phyloP scores from a whole-genome alignment of 2,797 vertebrate species.

The Dallia pectoralis region DNA sequence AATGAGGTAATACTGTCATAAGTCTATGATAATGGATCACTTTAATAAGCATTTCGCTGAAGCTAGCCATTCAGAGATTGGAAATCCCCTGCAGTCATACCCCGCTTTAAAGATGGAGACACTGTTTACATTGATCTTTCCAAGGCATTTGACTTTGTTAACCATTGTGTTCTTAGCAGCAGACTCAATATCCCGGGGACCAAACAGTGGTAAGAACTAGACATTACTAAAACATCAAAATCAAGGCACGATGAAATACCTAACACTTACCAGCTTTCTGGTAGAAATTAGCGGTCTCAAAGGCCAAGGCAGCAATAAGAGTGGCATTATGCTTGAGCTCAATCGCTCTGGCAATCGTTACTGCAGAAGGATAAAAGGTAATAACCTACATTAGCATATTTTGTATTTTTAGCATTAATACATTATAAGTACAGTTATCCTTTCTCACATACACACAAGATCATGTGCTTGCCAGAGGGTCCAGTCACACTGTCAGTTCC shows the following conservation, averaged over 20 bases:
- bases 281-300: slow-evolving; percentile 96
- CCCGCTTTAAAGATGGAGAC: no score
- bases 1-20: no score
- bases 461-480: not conserved
- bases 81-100: no score
- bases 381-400: not conserved
- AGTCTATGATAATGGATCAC: no score
- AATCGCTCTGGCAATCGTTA: slow-evolving; percentile 96
- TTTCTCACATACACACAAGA: not conserved
- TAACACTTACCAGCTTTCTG: slow-evolving; percentile 87
- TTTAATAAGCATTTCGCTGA: no score
- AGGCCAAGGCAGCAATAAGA: slow-evolving; percentile 90
- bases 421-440: not conserved
- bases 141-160: no score
- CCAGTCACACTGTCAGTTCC: not conserved
- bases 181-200: no score
- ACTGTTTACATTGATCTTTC: no score
- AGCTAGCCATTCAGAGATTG: no score
- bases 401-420: not conserved
- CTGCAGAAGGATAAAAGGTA: slow-evolving; percentile 63
- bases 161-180: no score
- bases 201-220: not conserved
- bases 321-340: slow-evolving; percentile 93
- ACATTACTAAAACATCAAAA: not conserved
- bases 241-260: not conserved